These are phyloP conservation scores for Drosophila kanapiae DNA, from an alignment of 1,140 invertebrate genomes.

Conservation along the genomic window DNA sequence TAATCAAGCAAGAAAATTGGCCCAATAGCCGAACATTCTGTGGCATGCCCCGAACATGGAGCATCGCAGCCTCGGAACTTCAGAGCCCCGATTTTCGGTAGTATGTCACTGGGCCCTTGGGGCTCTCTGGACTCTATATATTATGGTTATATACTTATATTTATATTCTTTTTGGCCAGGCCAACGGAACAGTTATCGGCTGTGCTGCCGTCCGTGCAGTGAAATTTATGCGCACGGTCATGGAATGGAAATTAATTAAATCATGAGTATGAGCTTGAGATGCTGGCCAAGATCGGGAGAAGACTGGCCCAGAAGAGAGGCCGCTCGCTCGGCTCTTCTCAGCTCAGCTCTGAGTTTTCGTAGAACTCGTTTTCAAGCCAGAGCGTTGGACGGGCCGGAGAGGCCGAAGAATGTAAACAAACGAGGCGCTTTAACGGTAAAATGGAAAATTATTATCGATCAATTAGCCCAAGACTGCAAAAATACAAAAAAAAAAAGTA, in stretches of 20 bases:
- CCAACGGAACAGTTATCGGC: constrained; percentile 65
- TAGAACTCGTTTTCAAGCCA: constrained; percentile 65
- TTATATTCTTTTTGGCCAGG: constrained; percentile 1
- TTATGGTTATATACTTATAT: neutral
- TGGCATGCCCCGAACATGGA: constrained; percentile 37
- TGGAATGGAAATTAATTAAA: constrained; percentile 77
- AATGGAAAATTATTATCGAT: constrained; percentile 84
- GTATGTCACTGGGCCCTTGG: constrained; percentile 59
- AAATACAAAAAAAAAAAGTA: constrained; percentile 44
- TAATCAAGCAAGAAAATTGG: constrained; percentile 58
- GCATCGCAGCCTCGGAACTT: neutral
- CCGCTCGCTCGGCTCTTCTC: neutral
- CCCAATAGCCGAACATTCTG: constrained; percentile 33
- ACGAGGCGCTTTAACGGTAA: constrained; percentile 84
- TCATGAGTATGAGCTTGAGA: constrained; percentile 67
- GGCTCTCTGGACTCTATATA: constrained; percentile 8
- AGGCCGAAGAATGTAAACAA: constrained; percentile 74
- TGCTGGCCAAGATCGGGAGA: constrained; percentile 46
- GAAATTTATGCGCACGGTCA: constrained; percentile 64
- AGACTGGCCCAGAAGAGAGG: constrained; percentile 17
- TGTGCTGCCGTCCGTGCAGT: constrained; percentile 52
- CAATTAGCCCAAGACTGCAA: constrained; percentile 81
- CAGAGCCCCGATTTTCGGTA: constrained; percentile 2
- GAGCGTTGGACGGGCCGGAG: constrained; percentile 39
- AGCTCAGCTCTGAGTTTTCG: constrained; percentile 47